phyloP scores from a whole-genome alignment of 2,888 invertebrate species.

The Tupiocoris notatus region DNA sequence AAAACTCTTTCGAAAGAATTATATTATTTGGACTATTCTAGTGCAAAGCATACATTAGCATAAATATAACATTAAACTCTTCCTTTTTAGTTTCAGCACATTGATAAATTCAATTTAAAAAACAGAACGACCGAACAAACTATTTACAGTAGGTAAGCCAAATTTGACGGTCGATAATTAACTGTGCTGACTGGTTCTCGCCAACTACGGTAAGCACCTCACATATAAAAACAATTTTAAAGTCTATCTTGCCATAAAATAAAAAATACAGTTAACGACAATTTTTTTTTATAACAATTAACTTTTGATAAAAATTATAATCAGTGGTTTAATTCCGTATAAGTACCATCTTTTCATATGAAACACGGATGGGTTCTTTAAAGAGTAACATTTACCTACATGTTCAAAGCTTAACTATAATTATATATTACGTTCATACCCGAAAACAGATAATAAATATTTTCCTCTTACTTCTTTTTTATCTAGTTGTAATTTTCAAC shows the following conservation, averaged over 20 bases:
- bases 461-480: too few relatives aligned
- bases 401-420: too few relatives aligned
- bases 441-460: too few relatives aligned
- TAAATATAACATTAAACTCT: slow-evolving; percentile 17
- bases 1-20: slow-evolving; percentile 3
- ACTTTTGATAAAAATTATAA: too few relatives aligned
- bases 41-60: slow-evolving; percentile 19
- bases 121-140: neutral
- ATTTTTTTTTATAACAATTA: too few relatives aligned
- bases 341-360: too few relatives aligned
- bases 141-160: slow-evolving; percentile 9
- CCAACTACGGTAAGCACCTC: slow-evolving; percentile 11
- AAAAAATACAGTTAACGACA: too few relatives aligned
- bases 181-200: slow-evolving; percentile 29
- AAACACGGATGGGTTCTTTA: too few relatives aligned
- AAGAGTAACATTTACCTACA: too few relatives aligned
- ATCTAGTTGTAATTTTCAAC: neutral
- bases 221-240: slow-evolving; percentile 10
- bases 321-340: too few relatives aligned
- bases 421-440: too few relatives aligned
- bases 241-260: slow-evolving; percentile 3
- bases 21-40: slow-evolving; percentile 6
- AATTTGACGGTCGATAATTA: slow-evolving; percentile 8
- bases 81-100: slow-evolving; percentile 25
- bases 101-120: slow-evolving; percentile 18